phyloP scores from a whole-genome alignment of 1,140 invertebrate species.

The Aphelenchoides besseyi region DNA sequence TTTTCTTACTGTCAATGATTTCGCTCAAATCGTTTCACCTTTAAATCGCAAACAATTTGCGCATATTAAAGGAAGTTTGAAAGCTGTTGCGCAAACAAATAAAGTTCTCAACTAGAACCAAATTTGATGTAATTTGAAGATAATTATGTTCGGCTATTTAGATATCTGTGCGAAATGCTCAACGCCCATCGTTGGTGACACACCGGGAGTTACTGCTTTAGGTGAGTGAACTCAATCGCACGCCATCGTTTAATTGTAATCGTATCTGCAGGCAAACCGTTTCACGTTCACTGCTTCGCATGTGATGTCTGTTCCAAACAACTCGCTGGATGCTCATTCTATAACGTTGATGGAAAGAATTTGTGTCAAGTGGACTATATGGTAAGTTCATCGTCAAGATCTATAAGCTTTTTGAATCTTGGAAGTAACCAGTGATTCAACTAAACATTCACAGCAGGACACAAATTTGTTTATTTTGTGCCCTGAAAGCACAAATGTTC shows the following conservation, averaged over 20 bases:
- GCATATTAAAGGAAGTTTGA: neutral
- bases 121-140: no score
- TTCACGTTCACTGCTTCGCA: constrained; percentile 85
- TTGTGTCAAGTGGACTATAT: constrained; percentile 56
- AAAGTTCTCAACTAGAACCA: no score
- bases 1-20: no score
- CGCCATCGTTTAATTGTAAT: neutral
- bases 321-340: constrained; percentile 51
- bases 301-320: constrained; percentile 74
- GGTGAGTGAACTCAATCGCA: neutral
- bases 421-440: no score
- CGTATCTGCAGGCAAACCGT: no score
- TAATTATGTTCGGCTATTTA: no score
- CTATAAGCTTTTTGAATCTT: no score
- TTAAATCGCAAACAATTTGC: neutral
- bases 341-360: constrained; percentile 52
- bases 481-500: neutral
- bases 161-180: constrained; percentile 48
- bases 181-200: constrained; percentile 41
- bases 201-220: constrained; percentile 31
- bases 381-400: constrained; percentile 23
- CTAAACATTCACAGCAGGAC: neutral
- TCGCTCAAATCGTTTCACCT: no score
- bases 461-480: constrained; percentile 16
- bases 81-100: neutral